These are phyloP conservation scores for Ooceraea biroi DNA, from an alignment of 1,140 invertebrate genomes.

Conservation along the genomic window DNA sequence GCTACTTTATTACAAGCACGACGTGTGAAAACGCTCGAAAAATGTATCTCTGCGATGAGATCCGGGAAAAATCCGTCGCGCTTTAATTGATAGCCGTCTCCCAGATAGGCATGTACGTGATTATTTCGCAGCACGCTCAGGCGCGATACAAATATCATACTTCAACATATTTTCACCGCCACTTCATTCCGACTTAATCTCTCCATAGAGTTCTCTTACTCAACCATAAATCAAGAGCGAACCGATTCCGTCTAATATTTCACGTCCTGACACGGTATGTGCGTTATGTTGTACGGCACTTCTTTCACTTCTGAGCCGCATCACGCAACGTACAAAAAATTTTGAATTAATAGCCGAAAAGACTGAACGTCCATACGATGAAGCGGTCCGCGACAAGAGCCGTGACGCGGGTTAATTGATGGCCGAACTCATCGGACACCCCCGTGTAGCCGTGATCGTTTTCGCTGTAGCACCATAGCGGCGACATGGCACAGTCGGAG, in stretches of 20 bases:
- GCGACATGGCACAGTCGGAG: conserved; percentile 43
- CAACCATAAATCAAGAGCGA: conserved; percentile 25
- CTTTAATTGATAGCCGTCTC: conserved; percentile 34
- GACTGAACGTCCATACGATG: conserved; percentile 29
- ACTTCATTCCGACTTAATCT: conserved; percentile 25
- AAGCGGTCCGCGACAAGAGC: conserved; percentile 2
- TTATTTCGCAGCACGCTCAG: conserved; percentile 4
- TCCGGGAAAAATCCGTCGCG: neutral
- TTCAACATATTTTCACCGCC: neutral
- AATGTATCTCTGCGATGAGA: neutral
- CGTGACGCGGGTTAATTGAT: conserved; percentile 60
- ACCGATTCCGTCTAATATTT: conserved; percentile 36
- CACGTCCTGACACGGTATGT: neutral
- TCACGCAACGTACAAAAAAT: conserved; percentile 24
- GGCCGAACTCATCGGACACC: conserved; percentile 17
- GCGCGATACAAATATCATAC: neutral
- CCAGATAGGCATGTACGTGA: neutral
- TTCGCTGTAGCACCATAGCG: neutral
- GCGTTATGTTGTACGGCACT: conserved; percentile 10
- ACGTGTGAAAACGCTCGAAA: conserved; percentile 5
- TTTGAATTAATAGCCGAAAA: conserved; percentile 58
- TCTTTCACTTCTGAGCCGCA: neutral
- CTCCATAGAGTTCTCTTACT: neutral
- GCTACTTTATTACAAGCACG: neutral
- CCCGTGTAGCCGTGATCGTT: conserved; percentile 36